Evolutionary conservation across 2,113 vertebrate species (phyloP).

Genomic region (Urocitellus parryii): DNA sequence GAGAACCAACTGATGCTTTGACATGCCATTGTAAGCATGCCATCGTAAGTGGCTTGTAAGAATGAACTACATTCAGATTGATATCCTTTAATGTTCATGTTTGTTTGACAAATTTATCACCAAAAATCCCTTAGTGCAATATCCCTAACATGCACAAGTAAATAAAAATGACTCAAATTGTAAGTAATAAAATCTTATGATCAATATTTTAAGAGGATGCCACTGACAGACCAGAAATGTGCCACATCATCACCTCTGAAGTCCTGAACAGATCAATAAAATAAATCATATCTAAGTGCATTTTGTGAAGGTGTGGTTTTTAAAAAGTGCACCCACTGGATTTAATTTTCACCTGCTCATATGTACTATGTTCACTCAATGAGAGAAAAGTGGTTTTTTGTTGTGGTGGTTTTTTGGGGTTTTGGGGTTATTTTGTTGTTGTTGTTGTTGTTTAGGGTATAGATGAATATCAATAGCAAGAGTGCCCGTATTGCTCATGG

Average conservation of each 20-base stretch:
- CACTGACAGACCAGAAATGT: slow-evolving; percentile 51
- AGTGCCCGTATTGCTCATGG: background rate
- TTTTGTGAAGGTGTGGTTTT: background rate
- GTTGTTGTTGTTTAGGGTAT: background rate
- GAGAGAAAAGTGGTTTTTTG: background rate
- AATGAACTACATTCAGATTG: slow-evolving; percentile 45
- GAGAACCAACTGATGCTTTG: slow-evolving; percentile 68
- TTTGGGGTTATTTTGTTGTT: too few relatives aligned
- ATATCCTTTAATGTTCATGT: slow-evolving; percentile 75
- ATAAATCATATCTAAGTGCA: slow-evolving; percentile 64
- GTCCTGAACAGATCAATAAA: slow-evolving; percentile 64
- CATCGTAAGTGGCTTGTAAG: slow-evolving; percentile 61
- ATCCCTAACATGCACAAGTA: slow-evolving; percentile 27
- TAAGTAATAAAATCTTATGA: slow-evolving; percentile 64
- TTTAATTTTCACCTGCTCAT: slow-evolving; percentile 59
- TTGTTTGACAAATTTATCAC: slow-evolving; percentile 78
- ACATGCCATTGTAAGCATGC: background rate
- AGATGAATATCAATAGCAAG: slow-evolving; percentile 63
- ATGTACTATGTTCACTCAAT: background rate
- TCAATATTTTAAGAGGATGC: slow-evolving; percentile 68
- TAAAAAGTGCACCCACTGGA: background rate
- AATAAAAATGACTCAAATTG: slow-evolving; percentile 66
- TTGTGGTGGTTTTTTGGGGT: too few relatives aligned
- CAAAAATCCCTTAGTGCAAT: slow-evolving; percentile 48
- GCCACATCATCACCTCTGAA: slow-evolving; percentile 69